These are phyloP conservation scores for fruit fly (Drosophila melanogaster) DNA, from an alignment of 1,140 invertebrate species.

Conservation along the genomic window Release_6_plus_ISO1_MT NT_033777.3:5338001-5338500, in stretches of 20 bases:
- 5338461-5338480: no score
- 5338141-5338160: not conserved
- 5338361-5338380: not conserved
- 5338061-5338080: conserved; percentile 19
- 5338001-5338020: conserved; percentile 48
- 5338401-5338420: not conserved
- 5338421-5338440: conserved; percentile 7
- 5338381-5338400: not conserved
- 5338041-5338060: conserved; percentile 18
- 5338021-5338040: conserved; percentile 57
- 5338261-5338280: no score
- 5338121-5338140: conserved; percentile 67
- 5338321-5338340: no score
- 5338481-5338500: no score
- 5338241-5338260: no score
- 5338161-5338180: no score
- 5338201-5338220: no score
- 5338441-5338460: conserved; percentile 17
- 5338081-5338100: not conserved
- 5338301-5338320: no score
- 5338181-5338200: no score
- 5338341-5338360: not conserved
- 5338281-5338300: no score
- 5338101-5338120: conserved; percentile 48
- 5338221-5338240: no score